Evolutionary conservation across 2,888 invertebrate species (phyloP).

Genomic region (Anodontia alba): DNA sequence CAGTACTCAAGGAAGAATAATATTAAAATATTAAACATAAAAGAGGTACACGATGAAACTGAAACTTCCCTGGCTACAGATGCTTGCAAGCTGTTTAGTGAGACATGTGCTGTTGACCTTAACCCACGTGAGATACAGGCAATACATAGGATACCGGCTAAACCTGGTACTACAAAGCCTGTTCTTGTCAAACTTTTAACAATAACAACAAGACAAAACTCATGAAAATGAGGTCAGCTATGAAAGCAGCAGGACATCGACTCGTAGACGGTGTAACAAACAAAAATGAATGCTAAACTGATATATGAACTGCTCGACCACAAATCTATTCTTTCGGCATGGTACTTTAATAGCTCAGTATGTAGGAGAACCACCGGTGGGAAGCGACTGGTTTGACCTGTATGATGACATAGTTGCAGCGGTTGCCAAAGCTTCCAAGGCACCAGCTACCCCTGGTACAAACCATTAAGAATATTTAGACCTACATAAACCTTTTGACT

Average conservation of each 20-base stretch:
- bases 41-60: too few relatives aligned
- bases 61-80: not conserved
- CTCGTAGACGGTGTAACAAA: constrained; percentile 20
- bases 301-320: constrained; percentile 9
- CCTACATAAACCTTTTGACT: too few relatives aligned
- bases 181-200: constrained; percentile 17
- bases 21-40: too few relatives aligned
- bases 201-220: constrained; percentile 1
- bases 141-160: constrained; percentile 22
- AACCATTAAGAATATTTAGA: too few relatives aligned
- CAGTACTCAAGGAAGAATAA: too few relatives aligned
- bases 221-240: constrained; percentile 4
- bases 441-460: not conserved
- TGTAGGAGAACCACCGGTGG: not conserved
- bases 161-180: not conserved
- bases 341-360: constrained; percentile 22
- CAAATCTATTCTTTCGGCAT: not conserved
- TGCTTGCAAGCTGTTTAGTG: not conserved
- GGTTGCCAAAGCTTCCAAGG: not conserved
- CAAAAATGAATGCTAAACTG: constrained; percentile 5
- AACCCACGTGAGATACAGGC: constrained; percentile 12
- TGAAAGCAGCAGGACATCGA: not conserved
- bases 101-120: not conserved
- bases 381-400: constrained; percentile 14
- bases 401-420: not conserved